A percentile compares a stretch with the other conserved stretches of the same genome.
phyloP scores from a whole-genome alignment of 1,140 invertebrate species.

The Cydia strobilella region DNA sequence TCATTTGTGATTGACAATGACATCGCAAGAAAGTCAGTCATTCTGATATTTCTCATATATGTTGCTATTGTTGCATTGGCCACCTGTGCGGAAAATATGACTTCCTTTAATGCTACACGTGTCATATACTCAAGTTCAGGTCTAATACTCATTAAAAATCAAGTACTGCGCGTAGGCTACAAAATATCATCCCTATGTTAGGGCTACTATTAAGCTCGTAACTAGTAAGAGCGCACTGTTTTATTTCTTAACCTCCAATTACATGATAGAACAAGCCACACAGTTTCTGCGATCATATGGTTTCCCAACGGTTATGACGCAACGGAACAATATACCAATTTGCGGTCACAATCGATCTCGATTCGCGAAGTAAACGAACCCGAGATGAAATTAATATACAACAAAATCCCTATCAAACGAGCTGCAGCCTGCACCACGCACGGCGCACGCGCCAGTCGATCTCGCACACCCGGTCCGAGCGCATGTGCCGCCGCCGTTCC shows the following conservation, averaged over 20 bases:
- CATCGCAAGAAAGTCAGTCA: too few relatives aligned
- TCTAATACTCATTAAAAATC: not conserved
- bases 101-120: not conserved
- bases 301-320: not conserved
- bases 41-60: too few relatives aligned
- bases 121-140: too few relatives aligned
- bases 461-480: slow-evolving; percentile 52
- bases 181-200: too few relatives aligned
- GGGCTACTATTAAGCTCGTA: too few relatives aligned
- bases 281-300: slow-evolving; percentile 1
- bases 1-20: too few relatives aligned
- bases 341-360: slow-evolving; percentile 24
- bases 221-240: not conserved
- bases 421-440: slow-evolving; percentile 33
- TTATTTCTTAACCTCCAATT: not conserved
- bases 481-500: slow-evolving; percentile 44
- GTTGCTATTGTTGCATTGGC: not conserved
- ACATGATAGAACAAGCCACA: not conserved
- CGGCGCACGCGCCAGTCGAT: slow-evolving; percentile 44
- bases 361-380: slow-evolving; percentile 44
- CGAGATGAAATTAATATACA: slow-evolving; percentile 40
- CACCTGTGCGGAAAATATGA: not conserved
- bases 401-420: slow-evolving; percentile 54
- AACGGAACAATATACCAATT: slow-evolving; percentile 26
- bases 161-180: not conserved